phyloP scores from a whole-genome alignment of 2,797 vertebrate species.

The Eutrigla gurnardus region DNA sequence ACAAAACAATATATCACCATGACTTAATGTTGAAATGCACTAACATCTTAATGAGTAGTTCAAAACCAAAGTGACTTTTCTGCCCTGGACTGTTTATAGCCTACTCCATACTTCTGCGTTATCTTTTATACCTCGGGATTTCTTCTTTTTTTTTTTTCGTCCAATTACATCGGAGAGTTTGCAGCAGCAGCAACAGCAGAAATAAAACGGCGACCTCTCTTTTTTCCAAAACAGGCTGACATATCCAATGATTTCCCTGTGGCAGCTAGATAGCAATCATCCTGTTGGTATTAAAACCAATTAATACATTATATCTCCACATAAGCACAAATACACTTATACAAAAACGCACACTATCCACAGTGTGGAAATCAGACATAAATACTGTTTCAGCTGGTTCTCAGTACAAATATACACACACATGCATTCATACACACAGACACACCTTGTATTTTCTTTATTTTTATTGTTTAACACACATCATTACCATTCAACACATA shows the following conservation, averaged over 20 bases:
- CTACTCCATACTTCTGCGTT: constrained; percentile 16
- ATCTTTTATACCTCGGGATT: constrained; percentile 40
- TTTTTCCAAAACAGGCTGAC: constrained; percentile 31
- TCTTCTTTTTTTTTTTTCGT: constrained; percentile 30
- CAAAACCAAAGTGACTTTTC: constrained; percentile 20
- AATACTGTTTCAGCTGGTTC: constrained; percentile 30
- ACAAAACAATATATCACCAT: constrained; percentile 2
- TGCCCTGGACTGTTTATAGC: constrained; percentile 23
- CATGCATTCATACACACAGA: not conserved
- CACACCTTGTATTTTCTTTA: not conserved
- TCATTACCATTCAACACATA: constrained; percentile 1
- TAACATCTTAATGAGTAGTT: constrained; percentile 26
- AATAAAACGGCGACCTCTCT: constrained; percentile 33
- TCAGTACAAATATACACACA: constrained; percentile 4
- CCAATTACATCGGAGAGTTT: constrained; percentile 61
- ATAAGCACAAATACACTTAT: not conserved
- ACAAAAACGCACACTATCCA: constrained; percentile 4
- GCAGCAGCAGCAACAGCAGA: constrained; percentile 31
- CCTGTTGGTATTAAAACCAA: constrained; percentile 32
- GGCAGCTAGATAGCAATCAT: constrained; percentile 48
- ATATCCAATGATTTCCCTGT: constrained; percentile 43
- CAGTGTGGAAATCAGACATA: constrained; percentile 26
- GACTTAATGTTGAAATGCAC: constrained; percentile 19
- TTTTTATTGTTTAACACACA: not conserved
- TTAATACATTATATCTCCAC: constrained; percentile 3